Evolutionary conservation across 1,140 invertebrate genomes (phyloP).

Genomic region (Scaptomyza pallida): DNA sequence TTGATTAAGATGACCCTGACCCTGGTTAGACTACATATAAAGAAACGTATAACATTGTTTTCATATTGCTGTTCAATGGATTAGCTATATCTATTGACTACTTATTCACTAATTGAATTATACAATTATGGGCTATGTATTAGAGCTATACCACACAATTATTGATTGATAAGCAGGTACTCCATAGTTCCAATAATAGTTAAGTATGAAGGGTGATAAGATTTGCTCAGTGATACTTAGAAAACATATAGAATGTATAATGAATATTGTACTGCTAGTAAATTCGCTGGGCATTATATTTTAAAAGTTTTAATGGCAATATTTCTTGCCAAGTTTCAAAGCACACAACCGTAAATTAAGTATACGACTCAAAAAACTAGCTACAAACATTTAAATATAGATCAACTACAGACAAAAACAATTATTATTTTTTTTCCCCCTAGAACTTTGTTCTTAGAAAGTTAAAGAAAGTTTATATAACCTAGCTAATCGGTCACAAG

Average conservation of each 20-base stretch:
- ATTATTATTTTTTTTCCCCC: too few species aligned
- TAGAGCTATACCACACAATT: conserved; percentile 3
- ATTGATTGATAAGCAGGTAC: conserved; percentile 16
- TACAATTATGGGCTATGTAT: conserved; percentile 20
- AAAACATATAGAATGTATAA: too few species aligned
- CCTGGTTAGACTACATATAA: not conserved
- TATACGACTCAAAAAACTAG: too few species aligned
- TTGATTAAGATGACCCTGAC: conserved; percentile 49
- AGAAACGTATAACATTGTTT: not conserved
- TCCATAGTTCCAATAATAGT: conserved; percentile 13
- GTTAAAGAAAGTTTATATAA: not conserved
- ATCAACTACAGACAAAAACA: too few species aligned
- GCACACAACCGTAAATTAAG: not conserved
- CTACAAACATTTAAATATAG: too few species aligned
- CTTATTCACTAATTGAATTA: conserved; percentile 5
- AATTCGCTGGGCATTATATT: too few species aligned
- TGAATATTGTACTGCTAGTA: too few species aligned
- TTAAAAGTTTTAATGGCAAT: not conserved
- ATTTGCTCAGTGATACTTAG: conserved; percentile 11
- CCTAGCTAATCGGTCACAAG: not conserved
- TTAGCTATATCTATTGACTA: not conserved
- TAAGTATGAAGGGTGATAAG: conserved; percentile 26
- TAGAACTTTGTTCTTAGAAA: too few species aligned
- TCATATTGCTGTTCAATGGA: too few species aligned
- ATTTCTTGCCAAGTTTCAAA: not conserved